Evolutionary conservation across 1,140 invertebrate species (phyloP).

Genomic region (Drosophila baimaii): DNA sequence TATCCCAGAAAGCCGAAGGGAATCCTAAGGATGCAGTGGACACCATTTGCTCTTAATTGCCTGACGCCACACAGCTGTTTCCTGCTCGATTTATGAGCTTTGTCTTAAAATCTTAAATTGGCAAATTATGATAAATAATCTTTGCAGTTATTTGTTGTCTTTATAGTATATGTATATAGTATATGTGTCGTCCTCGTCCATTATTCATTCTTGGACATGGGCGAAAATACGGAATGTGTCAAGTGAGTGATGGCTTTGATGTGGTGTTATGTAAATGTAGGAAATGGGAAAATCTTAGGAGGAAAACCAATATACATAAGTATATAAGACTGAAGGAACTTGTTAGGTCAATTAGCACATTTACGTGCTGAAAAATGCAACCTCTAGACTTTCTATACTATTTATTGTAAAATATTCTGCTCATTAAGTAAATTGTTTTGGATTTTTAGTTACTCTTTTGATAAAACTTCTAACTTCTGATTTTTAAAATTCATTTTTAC

Average conservation of each 20-base stretch:
- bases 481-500: too few relatives aligned
- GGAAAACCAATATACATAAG: not conserved
- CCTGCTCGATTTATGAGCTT: constrained; percentile 34
- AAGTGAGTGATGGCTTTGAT: constrained; percentile 34
- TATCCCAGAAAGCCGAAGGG: not conserved
- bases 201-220: constrained; percentile 38
- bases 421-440: not conserved
- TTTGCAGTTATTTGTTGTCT: not conserved
- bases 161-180: constrained; percentile 1
- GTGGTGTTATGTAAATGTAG: constrained; percentile 21
- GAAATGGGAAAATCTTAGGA: not conserved
- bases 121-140: constrained; percentile 41
- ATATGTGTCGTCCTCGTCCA: constrained; percentile 10
- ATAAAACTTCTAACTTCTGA: not conserved
- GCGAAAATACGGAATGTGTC: constrained; percentile 21
- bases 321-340: not conserved
- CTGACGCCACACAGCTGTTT: constrained; percentile 21
- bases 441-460: not conserved
- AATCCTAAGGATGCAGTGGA: constrained; percentile 1
- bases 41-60: constrained; percentile 58
- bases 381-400: too few relatives aligned
- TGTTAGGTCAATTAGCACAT: not conserved
- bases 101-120: constrained; percentile 29
- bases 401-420: not conserved
- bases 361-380: not conserved